phyloP scores from a whole-genome alignment of 2,113 vertebrate species.

The Ptyas mucosa region DNA sequence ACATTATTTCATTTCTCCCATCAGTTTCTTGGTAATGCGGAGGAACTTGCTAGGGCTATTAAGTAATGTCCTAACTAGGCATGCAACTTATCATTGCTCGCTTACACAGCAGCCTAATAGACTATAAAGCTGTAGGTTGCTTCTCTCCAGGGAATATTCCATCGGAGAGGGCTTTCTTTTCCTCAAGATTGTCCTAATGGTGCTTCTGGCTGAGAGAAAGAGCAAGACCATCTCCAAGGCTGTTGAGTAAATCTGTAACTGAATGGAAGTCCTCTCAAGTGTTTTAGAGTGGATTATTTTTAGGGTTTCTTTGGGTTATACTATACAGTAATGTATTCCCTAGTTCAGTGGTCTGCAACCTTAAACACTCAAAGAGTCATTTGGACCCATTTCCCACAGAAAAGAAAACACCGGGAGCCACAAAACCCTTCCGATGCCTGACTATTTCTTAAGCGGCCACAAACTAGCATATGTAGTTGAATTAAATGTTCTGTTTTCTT shows the following conservation, averaged over 20 bases:
- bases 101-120: not conserved
- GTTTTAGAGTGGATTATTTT: not conserved
- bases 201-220: not conserved
- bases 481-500: too few relatives aligned
- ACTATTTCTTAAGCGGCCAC: too few relatives aligned
- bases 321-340: not conserved
- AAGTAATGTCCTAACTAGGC: not conserved
- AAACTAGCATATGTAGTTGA: too few relatives aligned
- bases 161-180: not conserved
- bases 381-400: too few relatives aligned
- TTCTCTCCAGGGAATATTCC: not conserved
- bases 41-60: conserved; percentile 1
- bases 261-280: not conserved
- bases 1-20: conserved; percentile 34
- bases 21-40: conserved; percentile 11
- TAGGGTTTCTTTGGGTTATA: not conserved
- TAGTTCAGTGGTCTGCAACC: too few relatives aligned
- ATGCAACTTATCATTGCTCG: not conserved
- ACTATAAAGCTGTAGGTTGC: conserved; percentile 1
- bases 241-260: not conserved
- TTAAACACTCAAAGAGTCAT: too few relatives aligned
- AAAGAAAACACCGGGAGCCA: too few relatives aligned
- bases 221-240: not conserved
- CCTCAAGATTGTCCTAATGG: not conserved
- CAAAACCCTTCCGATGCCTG: too few relatives aligned